A percentile compares a stretch with the other conserved stretches of the same genome.
Evolutionary conservation across 23 tunicate genomes (phyloP).

Genomic region (Oikopleura vanhoeffeni): DNA sequence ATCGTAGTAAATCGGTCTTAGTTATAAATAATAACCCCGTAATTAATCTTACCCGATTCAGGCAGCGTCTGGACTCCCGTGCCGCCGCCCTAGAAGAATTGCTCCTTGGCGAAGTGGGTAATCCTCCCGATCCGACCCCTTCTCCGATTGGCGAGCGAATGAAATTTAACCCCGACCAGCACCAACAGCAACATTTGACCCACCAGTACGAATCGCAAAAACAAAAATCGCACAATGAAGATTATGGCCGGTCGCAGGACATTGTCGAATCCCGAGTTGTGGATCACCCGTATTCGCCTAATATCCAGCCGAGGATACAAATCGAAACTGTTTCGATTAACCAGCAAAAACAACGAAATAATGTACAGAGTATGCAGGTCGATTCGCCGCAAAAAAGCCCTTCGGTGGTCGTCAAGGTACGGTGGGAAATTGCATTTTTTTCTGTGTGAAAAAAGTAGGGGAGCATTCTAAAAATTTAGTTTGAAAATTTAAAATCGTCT

Average conservation of each 20-base stretch:
- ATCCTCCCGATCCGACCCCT: neutral
- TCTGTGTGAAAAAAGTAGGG: too few relatives aligned
- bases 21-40: too few relatives aligned
- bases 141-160: neutral
- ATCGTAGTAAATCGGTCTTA: too few relatives aligned
- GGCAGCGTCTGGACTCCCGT: conserved; percentile 7
- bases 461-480: too few relatives aligned
- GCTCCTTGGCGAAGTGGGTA: conserved; percentile 5
- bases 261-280: neutral
- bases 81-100: conserved; percentile 14
- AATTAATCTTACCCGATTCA: too few relatives aligned
- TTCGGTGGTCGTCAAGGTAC: neutral
- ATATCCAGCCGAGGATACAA: neutral
- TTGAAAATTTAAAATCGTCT: too few relatives aligned
- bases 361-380: neutral
- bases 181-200: neutral
- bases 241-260: neutral
- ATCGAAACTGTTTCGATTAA: neutral
- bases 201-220: neutral
- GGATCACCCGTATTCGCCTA: neutral
- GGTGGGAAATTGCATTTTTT: too few relatives aligned
- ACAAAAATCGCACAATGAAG: neutral
- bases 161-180: neutral
- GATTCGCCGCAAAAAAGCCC: conserved; percentile 5
- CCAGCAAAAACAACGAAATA: neutral